Percentiles rank a stretch among this genome's conserved stretches.
phyloP scores from a whole-genome alignment of 1,140 invertebrate species.

The Coboldia fuscipes region DNA sequence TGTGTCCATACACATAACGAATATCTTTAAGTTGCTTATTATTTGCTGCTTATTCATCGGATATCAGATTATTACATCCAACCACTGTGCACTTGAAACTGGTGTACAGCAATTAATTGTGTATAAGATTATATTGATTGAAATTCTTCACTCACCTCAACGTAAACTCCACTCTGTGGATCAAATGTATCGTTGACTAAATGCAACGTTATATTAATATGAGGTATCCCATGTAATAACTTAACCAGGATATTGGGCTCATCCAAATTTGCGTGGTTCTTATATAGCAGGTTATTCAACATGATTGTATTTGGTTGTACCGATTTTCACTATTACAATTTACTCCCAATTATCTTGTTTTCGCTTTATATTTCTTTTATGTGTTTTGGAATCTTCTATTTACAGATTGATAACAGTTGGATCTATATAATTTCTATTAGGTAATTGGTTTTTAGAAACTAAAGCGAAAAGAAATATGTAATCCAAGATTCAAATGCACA shows the following conservation, averaged over 20 bases:
- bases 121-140: neutral
- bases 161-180: slow-evolving; percentile 67
- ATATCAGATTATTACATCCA: neutral
- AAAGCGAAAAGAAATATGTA: no score
- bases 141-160: slow-evolving; percentile 42
- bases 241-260: slow-evolving; percentile 23
- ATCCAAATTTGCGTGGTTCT: no score
- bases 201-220: slow-evolving; percentile 71
- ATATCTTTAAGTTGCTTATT: neutral
- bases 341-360: no score
- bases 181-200: slow-evolving; percentile 79
- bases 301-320: no score
- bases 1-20: slow-evolving; percentile 7
- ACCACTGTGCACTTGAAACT: neutral
- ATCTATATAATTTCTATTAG: no score
- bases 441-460: no score
- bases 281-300: no score
- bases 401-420: no score
- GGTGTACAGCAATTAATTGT: neutral
- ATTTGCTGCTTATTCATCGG: neutral
- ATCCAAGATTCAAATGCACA: no score
- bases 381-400: no score
- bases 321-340: no score
- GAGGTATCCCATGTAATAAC: slow-evolving; percentile 68
- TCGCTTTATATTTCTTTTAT: no score